These are phyloP conservation scores for Siniperca knerii DNA, from an alignment of 2,113 vertebrate genomes.

Conservation along the genomic window DNA sequence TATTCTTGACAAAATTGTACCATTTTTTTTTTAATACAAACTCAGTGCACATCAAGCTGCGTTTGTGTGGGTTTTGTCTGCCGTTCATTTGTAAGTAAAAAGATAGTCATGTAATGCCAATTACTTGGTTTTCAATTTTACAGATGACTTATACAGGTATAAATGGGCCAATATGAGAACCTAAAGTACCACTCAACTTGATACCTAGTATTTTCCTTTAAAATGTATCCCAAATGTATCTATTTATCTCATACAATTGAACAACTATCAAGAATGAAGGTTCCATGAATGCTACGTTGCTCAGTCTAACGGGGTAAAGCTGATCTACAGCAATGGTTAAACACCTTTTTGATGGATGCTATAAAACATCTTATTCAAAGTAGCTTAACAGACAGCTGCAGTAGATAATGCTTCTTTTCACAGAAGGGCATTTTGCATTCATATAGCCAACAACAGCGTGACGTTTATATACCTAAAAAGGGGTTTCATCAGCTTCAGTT, in stretches of 20 bases:
- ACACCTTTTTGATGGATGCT: not conserved
- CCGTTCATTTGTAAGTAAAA: not conserved
- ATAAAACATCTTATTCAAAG: not conserved
- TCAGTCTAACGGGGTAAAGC: not conserved
- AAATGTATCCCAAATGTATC: not conserved
- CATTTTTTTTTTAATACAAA: no score
- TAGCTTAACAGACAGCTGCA: not conserved
- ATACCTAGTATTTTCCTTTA: not conserved
- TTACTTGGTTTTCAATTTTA: not conserved
- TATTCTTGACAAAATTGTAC: not conserved
- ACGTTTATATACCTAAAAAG: not conserved
- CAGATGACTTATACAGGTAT: not conserved
- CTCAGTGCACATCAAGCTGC: not conserved
- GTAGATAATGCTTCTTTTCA: not conserved
- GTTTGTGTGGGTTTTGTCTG: not conserved
- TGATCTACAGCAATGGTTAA: not conserved
- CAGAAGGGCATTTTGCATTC: not conserved
- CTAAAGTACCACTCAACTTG: not conserved
- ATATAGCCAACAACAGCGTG: not conserved
- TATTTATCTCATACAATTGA: not conserved
- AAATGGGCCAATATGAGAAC: not conserved
- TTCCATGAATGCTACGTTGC: not conserved
- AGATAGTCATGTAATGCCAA: not conserved
- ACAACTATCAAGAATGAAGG: no score
- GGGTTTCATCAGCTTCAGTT: no score